Conservation (phyloP, 1,140 invertebrate species). For the Sitophilus oryzae region DNA sequence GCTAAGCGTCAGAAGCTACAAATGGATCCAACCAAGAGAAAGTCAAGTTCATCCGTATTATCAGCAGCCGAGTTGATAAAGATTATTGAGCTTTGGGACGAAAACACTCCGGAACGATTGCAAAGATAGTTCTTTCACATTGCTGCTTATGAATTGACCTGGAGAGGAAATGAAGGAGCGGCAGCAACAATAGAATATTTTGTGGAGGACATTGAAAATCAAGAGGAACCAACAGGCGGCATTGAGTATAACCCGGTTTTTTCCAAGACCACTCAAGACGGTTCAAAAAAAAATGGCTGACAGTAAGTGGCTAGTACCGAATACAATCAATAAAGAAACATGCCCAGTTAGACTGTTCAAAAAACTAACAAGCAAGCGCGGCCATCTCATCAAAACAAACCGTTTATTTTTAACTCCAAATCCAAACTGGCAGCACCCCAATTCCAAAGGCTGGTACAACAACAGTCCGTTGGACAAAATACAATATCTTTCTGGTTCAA, state of each 20-base stretch:
- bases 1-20: too few relatives aligned
- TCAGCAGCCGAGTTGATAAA: too few relatives aligned
- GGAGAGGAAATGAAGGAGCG: constrained; percentile 8
- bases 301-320: constrained; percentile 4
- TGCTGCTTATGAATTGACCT: constrained; percentile 15
- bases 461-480: constrained; percentile 9
- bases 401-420: constrained; percentile 5
- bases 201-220: constrained; percentile 13
- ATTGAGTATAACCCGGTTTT: too few relatives aligned
- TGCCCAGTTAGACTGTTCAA: constrained; percentile 8
- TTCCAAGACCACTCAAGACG: too few relatives aligned
- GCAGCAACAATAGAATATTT: constrained; percentile 13
- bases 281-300: background rate
- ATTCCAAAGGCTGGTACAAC: background rate
- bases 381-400: constrained; percentile 2
- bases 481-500: constrained; percentile 6
- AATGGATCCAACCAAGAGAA: too few relatives aligned
- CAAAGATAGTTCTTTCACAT: constrained; percentile 22
- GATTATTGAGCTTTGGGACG: constrained; percentile 9
- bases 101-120: constrained; percentile 11
- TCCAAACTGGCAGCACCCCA: constrained; percentile 1
- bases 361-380: constrained; percentile 9
- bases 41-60: too few relatives aligned
- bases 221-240: background rate
- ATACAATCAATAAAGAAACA: constrained; percentile 4